Conservation (phyloP, 37 sponge, comb jelly and placozoan genomes). For the Agelas oroides region DNA sequence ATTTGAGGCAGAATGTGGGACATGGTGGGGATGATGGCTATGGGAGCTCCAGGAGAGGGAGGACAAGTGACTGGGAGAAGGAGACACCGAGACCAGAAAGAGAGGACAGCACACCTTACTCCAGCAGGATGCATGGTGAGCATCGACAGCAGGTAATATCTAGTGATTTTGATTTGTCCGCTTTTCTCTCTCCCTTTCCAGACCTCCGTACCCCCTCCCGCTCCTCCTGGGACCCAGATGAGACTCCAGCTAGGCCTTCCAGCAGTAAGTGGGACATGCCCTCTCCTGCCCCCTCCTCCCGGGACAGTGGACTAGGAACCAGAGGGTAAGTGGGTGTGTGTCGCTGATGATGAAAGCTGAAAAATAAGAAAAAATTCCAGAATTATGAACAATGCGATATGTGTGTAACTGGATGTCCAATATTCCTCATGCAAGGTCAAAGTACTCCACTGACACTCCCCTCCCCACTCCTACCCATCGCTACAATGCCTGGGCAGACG, state of each 20-base stretch:
- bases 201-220: constrained; percentile 77
- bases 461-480: constrained; percentile 93
- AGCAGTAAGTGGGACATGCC: constrained; percentile 84
- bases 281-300: constrained; percentile 55
- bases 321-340: background rate
- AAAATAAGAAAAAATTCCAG: too few species aligned
- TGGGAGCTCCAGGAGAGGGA: background rate
- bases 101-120: constrained; percentile 22
- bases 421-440: constrained; percentile 46
- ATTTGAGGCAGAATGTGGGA: constrained; percentile 16
- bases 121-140: background rate
- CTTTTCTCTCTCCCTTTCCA: too few species aligned
- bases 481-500: constrained; percentile 94
- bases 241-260: constrained; percentile 22
- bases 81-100: constrained; percentile 44
- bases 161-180: too few species aligned
- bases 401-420: background rate
- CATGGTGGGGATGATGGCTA: background rate
- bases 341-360: too few species aligned
- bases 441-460: constrained; percentile 76
- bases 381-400: too few species aligned
- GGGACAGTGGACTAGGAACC: constrained; percentile 59
- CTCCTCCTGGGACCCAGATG: constrained; percentile 79
- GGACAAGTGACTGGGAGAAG: constrained; percentile 35
- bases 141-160: too few species aligned